A percentile compares a stretch with the other conserved stretches of the same genome.
Evolutionary conservation across 2,888 invertebrate species (phyloP).

Genomic region (Plebejus argus): DNA sequence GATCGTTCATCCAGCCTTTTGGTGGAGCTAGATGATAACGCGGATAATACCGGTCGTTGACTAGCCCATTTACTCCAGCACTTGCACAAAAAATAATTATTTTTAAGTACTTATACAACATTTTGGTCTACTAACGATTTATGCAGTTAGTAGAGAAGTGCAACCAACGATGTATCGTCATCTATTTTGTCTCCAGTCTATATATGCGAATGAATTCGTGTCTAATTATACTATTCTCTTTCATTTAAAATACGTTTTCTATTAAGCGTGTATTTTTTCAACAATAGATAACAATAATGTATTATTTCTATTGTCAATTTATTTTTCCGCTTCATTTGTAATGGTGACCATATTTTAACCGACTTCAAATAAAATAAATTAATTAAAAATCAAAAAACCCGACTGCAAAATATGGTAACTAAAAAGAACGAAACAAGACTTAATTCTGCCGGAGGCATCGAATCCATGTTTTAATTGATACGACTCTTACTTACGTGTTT

Average conservation of each 20-base stretch:
- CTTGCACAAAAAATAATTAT: background rate
- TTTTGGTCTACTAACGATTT: background rate
- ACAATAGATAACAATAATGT: background rate
- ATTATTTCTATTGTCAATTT: constrained; percentile 17
- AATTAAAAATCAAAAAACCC: too few relatives aligned
- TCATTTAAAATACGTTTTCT: background rate
- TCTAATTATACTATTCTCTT: background rate
- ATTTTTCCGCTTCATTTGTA: background rate
- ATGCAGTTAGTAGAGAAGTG: background rate
- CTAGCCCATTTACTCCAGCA: background rate
- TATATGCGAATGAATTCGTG: constrained; percentile 12
- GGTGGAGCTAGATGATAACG: constrained; percentile 62
- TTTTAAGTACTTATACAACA: background rate
- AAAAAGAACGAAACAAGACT: too few relatives aligned
- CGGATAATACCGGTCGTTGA: constrained; percentile 53
- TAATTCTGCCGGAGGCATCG: too few relatives aligned
- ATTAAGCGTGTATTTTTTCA: background rate
- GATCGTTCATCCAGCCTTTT: constrained; percentile 79
- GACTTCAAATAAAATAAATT: too few relatives aligned
- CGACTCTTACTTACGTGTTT: too few relatives aligned
- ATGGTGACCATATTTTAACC: background rate
- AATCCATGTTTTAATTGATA: too few relatives aligned
- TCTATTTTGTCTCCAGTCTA: background rate
- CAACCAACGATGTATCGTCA: background rate
- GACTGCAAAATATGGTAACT: too few relatives aligned